Percentiles rank a stretch among this genome's conserved stretches.
Conservation (phyloP, 2,888 invertebrate species). For the Mactromeris polynyma region DNA sequence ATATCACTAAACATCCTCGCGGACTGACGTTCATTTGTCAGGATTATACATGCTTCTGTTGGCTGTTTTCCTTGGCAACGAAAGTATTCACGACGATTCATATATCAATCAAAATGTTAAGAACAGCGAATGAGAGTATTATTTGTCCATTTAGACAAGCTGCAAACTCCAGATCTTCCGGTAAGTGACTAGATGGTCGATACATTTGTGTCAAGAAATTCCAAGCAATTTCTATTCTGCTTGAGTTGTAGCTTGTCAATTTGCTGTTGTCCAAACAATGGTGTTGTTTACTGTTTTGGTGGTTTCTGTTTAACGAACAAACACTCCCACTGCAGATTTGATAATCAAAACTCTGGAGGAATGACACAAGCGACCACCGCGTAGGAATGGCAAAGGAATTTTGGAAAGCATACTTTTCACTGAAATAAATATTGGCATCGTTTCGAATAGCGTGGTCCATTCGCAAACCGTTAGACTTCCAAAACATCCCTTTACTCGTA, state of each 20-base stretch:
- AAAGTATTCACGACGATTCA: not conserved
- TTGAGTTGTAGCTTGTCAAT: not conserved
- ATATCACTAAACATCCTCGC: not conserved
- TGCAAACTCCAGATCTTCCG: not conserved
- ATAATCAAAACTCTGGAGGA: not conserved
- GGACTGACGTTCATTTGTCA: not conserved
- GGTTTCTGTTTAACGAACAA: not conserved
- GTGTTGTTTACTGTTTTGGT: not conserved
- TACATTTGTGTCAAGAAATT: not conserved
- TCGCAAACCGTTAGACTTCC: too few species aligned
- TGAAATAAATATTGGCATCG: too few species aligned
- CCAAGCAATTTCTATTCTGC: not conserved
- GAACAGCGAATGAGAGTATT: constrained; percentile 6
- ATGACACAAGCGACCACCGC: not conserved
- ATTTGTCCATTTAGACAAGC: constrained; percentile 10
- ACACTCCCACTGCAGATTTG: not conserved
- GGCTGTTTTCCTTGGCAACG: constrained; percentile 9
- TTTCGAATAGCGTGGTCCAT: too few species aligned
- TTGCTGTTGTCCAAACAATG: not conserved
- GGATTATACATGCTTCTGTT: not conserved
- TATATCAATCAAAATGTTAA: not conserved
- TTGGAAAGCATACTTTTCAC: too few species aligned
- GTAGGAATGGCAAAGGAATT: too few species aligned
- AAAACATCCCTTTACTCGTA: too few species aligned
- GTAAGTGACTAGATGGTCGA: not conserved